Percentiles rank a stretch among this genome's conserved stretches.
Evolutionary conservation across 2,888 invertebrate genomes (phyloP).

Genomic region (Marronus borbonicus): DNA sequence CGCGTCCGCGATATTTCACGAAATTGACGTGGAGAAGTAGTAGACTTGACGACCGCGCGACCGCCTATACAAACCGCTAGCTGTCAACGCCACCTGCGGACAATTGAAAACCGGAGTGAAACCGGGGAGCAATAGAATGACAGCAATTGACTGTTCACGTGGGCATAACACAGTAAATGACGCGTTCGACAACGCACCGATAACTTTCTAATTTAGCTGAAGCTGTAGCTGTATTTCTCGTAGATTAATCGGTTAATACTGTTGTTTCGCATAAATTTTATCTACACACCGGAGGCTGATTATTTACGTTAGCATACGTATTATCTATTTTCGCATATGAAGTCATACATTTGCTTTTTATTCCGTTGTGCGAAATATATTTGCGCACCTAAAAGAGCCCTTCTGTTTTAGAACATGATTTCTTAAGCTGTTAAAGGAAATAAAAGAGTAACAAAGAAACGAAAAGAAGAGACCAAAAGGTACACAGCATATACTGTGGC

Average conservation of each 20-base stretch:
- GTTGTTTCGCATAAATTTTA: neutral
- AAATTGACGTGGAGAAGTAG: slow-evolving; percentile 37
- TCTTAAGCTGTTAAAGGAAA: too few relatives aligned
- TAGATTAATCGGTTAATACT: slow-evolving; percentile 33
- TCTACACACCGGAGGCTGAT: too few relatives aligned
- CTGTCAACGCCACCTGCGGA: slow-evolving; percentile 42
- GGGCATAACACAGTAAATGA: slow-evolving; percentile 41
- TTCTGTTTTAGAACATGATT: too few relatives aligned
- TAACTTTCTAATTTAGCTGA: slow-evolving; percentile 37
- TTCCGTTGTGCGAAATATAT: too few relatives aligned
- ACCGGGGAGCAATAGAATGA: slow-evolving; percentile 29
- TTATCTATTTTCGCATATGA: too few relatives aligned
- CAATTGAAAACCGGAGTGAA: slow-evolving; percentile 37
- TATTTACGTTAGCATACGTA: too few relatives aligned
- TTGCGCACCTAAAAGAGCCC: too few relatives aligned
- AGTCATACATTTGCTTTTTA: too few relatives aligned
- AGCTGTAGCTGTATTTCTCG: neutral
- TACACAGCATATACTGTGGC: too few relatives aligned
- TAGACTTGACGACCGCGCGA: slow-evolving; percentile 28
- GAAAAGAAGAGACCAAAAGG: too few relatives aligned
- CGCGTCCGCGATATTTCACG: slow-evolving; percentile 32
- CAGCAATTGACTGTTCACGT: slow-evolving; percentile 45
- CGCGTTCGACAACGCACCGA: slow-evolving; percentile 35
- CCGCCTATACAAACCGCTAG: slow-evolving; percentile 23
- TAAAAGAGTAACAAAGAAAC: too few relatives aligned